Evolutionary conservation across 2,888 invertebrate species (phyloP).

Genomic region (Cistogaster globosa): DNA sequence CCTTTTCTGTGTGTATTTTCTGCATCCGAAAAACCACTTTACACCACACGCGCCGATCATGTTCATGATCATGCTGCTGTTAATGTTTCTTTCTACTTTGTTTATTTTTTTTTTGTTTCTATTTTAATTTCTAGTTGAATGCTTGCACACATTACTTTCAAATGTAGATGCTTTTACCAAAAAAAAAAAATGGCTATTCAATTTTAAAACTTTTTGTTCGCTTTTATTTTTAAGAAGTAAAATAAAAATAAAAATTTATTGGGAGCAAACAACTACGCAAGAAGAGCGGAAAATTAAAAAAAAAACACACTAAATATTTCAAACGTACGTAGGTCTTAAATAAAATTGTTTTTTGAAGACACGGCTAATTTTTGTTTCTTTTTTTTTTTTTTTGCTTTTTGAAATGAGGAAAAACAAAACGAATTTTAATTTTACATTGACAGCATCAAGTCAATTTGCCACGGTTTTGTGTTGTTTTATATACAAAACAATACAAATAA

Average conservation of each 20-base stretch:
- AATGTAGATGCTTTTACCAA: conserved; percentile 11
- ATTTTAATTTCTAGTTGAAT: conserved; percentile 38
- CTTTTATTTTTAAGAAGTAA: not conserved
- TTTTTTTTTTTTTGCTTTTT: not conserved
- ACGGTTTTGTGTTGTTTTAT: not conserved
- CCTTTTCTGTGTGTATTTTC: conserved; percentile 6
- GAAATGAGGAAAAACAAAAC: not conserved
- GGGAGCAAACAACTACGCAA: conserved; percentile 8
- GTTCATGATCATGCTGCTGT: conserved; percentile 40
- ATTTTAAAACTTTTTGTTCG: not conserved
- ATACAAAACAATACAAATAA: not conserved
- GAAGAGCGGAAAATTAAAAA: conserved; percentile 7
- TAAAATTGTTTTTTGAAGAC: not conserved
- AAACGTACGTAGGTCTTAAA: conserved; percentile 40
- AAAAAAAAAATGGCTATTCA: conserved; percentile 27
- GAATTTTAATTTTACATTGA: conserved; percentile 39
- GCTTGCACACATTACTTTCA: conserved; percentile 51
- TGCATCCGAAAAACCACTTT: conserved; percentile 55
- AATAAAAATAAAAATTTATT: conserved; percentile 38
- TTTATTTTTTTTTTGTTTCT: not conserved
- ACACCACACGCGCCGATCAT: conserved; percentile 67
- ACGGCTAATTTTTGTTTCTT: conserved; percentile 8
- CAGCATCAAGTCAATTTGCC: conserved; percentile 43
- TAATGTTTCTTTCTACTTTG: not conserved
- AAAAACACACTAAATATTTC: not conserved